Evolutionary conservation across 1,140 invertebrate genomes (phyloP).

Genomic region (Atta texana): DNA sequence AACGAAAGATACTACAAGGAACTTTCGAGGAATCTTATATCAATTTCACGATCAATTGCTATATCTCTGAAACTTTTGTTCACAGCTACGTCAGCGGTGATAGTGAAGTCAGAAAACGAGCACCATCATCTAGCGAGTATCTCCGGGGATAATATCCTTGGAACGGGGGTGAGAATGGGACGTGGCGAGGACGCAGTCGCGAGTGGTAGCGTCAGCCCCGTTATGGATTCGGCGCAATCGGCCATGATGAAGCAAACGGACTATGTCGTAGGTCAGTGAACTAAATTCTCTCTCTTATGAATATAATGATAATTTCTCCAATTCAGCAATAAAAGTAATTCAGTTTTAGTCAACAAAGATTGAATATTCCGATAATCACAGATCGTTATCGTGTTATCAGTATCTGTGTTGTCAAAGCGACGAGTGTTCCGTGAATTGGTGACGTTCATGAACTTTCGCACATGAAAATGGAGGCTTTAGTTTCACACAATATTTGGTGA

Average conservation of each 20-base stretch:
- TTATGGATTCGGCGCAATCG: conserved; percentile 83
- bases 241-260: conserved; percentile 83
- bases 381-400: neutral
- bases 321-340: neutral
- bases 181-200: conserved; percentile 82
- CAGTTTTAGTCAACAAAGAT: neutral
- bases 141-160: conserved; percentile 77
- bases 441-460: neutral
- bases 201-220: conserved; percentile 74
- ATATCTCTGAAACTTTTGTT: conserved; percentile 17
- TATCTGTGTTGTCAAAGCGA: neutral
- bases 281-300: neutral
- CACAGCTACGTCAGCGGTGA: conserved; percentile 81
- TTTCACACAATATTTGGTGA: neutral
- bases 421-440: neutral
- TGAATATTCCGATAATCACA: neutral
- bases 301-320: neutral
- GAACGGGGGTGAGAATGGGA: conserved; percentile 79
- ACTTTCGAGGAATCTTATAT: neutral
- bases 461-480: neutral
- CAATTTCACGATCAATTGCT: neutral
- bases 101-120: conserved; percentile 80
- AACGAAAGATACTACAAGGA: neutral
- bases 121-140: conserved; percentile 79
- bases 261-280: conserved; percentile 84